Base-by-base conservation (phyloP, 2,888 invertebrate species). In the Ochropleura leucogaster region DNA sequence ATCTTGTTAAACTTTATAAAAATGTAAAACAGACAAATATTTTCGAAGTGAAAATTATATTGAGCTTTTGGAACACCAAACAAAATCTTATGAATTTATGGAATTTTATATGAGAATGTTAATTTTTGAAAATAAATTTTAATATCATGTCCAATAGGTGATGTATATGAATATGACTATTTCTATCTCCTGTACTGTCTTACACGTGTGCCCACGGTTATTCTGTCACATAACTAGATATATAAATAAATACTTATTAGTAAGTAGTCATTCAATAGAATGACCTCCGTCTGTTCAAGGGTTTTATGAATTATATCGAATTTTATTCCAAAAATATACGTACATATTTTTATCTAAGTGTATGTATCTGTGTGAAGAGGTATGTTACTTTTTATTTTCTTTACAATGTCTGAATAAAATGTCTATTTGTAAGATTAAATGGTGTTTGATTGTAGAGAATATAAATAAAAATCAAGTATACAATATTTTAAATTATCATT, bases 351-450 rank as follows among this genome's bases (percentile, higher is more conserved):
- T 94, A 92, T 94, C 94, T 95, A 93, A 93, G 89, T 94, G 93
- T 94, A 92, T 94, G 93, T 93, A 92, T 94, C 90, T 90, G 91
- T 94, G 94, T 94, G 92, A 89, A 92, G 87, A 90, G 90, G 89
- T 93, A 93, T 91, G 93, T 94, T 94, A 93, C 89, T 94, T 95
- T 94, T 89, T 95, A 94, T 95, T 95, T 96, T 93, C 92, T 96
- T 95, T 95, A 96, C 94, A 94, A 95, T 94, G 92, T 96, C 94
- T 93, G 89, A 96, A 95, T 96, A 96, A 95, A 96, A 91, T 93
- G 92, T 95, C 94, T 94, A 93, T 95, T 94, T 95, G 88, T 95
- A 95, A 93, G 87, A 90, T 89, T 82, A 79, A 79, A 78, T 64
- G 75, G 86, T 59, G 88, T 91, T 92, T 95, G 40, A 78, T 74